phyloP scores from a whole-genome alignment of 1,140 invertebrate genomes.

The Steinernema khuongi region DNA sequence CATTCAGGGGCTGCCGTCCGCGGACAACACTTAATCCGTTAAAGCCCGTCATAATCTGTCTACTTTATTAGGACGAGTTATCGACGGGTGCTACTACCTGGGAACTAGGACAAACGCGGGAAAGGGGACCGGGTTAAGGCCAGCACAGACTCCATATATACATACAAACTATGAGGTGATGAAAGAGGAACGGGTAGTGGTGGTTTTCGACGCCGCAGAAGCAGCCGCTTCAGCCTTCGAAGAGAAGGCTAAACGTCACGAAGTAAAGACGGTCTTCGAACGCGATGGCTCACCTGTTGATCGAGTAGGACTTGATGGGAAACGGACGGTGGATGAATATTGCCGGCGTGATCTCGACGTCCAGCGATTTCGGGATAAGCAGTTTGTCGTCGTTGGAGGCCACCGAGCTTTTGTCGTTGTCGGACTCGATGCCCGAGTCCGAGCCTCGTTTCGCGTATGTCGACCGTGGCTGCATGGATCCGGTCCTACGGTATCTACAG shows the following conservation, averaged over 20 bases:
- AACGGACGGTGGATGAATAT: neutral
- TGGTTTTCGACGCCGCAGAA: neutral
- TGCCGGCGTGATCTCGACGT: neutral
- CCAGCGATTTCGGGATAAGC: neutral
- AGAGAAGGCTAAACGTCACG: neutral
- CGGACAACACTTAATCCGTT: neutral
- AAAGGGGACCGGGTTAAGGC: neutral
- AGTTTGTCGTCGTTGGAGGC: slow-evolving; percentile 1
- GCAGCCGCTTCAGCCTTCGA: neutral
- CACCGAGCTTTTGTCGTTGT: slow-evolving; percentile 6
- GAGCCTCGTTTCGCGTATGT: neutral
- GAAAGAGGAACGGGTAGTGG: neutral
- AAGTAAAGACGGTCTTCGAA: neutral
- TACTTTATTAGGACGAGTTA: neutral
- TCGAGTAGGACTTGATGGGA: slow-evolving; percentile 6
- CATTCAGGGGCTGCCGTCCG: too few relatives aligned
- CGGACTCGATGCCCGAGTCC: neutral
- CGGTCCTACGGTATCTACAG: slow-evolving; percentile 20
- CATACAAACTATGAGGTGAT: slow-evolving; percentile 13
- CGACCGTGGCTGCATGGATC: slow-evolving; percentile 22
- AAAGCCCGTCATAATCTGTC: neutral
- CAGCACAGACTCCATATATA: neutral
- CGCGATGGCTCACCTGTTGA: neutral
- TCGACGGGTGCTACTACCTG: neutral
- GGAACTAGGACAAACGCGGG: neutral